phyloP scores from a whole-genome alignment of 2,888 invertebrate genomes.

The Drosophila lutescens region DNA sequence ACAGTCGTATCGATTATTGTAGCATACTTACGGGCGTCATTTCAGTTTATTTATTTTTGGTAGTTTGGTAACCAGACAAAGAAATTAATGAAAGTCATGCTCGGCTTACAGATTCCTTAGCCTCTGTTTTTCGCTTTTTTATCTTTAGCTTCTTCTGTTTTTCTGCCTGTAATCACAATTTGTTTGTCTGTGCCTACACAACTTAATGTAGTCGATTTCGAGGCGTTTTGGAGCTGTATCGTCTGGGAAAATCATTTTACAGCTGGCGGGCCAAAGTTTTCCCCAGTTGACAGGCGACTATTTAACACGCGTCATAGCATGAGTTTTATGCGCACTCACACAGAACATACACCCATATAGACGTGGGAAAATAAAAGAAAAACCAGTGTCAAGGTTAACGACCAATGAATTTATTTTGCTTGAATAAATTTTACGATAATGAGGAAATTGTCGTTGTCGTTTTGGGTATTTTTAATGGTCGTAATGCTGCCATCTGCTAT shows the following conservation, averaged over 20 bases:
- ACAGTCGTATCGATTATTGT: slow-evolving; percentile 74
- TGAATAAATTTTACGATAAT: slow-evolving; percentile 85
- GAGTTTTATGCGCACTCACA: slow-evolving; percentile 58
- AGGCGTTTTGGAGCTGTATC: slow-evolving; percentile 35
- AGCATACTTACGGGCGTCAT: slow-evolving; percentile 72
- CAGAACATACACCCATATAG: slow-evolving; percentile 11
- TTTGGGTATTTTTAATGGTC: slow-evolving; percentile 82
- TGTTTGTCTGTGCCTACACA: slow-evolving; percentile 43
- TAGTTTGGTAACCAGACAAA: slow-evolving; percentile 33
- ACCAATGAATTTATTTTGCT: slow-evolving; percentile 85
- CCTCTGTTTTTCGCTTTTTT: slow-evolving; percentile 28
- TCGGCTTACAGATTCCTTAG: slow-evolving; percentile 42
- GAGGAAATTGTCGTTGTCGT: slow-evolving; percentile 82
- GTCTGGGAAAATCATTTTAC: slow-evolving; percentile 43
- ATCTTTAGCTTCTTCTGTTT: neutral
- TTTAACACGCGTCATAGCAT: slow-evolving; percentile 75
- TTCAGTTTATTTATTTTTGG: slow-evolving; percentile 47
- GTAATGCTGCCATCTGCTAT: slow-evolving; percentile 68
- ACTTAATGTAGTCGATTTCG: slow-evolving; percentile 52
- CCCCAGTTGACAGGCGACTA: slow-evolving; percentile 63
- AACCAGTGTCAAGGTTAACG: slow-evolving; percentile 85
- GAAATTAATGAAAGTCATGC: slow-evolving; percentile 54
- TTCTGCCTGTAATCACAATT: slow-evolving; percentile 67
- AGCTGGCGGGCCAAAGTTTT: slow-evolving; percentile 43
- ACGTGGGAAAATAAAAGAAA: slow-evolving; percentile 67